A percentile compares a stretch with the other conserved stretches of the same genome.
phyloP scores from a whole-genome alignment of 2,113 vertebrate species.

The Morone saxatilis region DNA sequence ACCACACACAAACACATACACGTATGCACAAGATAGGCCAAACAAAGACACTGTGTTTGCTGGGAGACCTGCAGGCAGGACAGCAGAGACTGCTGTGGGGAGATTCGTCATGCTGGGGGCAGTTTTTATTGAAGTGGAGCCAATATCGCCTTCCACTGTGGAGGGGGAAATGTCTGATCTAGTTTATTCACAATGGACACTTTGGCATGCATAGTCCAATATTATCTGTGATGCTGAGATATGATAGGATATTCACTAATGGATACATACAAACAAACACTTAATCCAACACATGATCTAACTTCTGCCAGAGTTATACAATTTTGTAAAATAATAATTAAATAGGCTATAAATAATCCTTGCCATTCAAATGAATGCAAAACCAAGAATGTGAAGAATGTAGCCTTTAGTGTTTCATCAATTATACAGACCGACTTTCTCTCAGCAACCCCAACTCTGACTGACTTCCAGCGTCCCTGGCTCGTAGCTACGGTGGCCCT shows the following conservation, averaged over 20 bases:
- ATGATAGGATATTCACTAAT: not conserved
- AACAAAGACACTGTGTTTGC: conserved; percentile 54
- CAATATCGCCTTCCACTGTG: conserved; percentile 20
- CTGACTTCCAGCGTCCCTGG: too few species aligned
- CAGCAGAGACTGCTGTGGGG: conserved; percentile 35
- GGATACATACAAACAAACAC: not conserved
- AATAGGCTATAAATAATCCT: too few species aligned
- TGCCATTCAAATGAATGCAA: too few species aligned
- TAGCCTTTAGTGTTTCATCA: too few species aligned
- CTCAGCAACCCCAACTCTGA: too few species aligned
- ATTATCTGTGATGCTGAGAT: conserved; percentile 1
- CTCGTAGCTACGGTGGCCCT: not conserved
- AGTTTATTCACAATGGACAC: conserved; percentile 5
- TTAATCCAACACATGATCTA: not conserved
- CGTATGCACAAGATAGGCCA: not conserved
- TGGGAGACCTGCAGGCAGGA: conserved; percentile 26
- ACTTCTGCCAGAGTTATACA: not conserved
- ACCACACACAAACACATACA: conserved; percentile 15
- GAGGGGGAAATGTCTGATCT: conserved; percentile 17
- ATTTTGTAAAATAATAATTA: too few species aligned
- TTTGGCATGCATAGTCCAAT: not conserved
- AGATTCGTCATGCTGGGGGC: conserved; percentile 42
- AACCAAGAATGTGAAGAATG: too few species aligned
- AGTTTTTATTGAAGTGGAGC: conserved; percentile 56
- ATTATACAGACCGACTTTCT: too few species aligned